Percentiles rank a stretch among this genome's conserved stretches.
Conservation (phyloP, 2,888 invertebrate species). For the Sinohyriopsis cumingii region DNA sequence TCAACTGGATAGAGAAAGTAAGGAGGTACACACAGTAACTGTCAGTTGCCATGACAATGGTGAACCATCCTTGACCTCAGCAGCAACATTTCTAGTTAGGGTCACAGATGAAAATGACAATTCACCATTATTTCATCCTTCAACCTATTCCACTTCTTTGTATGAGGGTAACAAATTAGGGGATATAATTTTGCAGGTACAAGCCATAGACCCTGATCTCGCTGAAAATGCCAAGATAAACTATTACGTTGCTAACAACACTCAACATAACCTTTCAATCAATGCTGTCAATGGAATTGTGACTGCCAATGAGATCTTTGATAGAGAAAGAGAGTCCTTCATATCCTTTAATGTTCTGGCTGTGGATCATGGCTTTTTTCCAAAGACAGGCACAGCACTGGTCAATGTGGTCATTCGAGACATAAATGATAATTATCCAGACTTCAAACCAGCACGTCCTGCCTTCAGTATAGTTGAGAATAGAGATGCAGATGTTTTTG, state of each 20-base stretch:
- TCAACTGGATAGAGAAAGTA: conserved; percentile 31
- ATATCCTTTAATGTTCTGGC: conserved; percentile 95
- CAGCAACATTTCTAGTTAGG: conserved; percentile 33
- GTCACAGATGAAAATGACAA: conserved; percentile 92
- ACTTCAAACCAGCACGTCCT: conserved; percentile 92
- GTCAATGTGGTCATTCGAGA: conserved; percentile 90
- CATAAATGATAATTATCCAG: conserved; percentile 94
- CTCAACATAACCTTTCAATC: conserved; percentile 88
- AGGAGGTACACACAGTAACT: conserved; percentile 24
- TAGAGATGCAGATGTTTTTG: conserved; percentile 89
- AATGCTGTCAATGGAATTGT: conserved; percentile 89
- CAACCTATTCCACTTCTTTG: conserved; percentile 67
- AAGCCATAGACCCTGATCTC: conserved; percentile 31
- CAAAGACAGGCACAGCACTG: conserved; percentile 81
- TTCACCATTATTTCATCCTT: conserved; percentile 81
- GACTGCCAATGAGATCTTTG: conserved; percentile 86
- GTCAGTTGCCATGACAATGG: conserved; percentile 37
- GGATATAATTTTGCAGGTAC: conserved; percentile 30
- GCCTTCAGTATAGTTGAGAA: conserved; percentile 91
- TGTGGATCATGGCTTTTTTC: conserved; percentile 79
- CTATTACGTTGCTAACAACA: conserved; percentile 76
- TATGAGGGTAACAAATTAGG: conserved; percentile 30
- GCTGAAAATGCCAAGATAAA: conserved; percentile 44
- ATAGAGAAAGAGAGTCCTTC: conserved; percentile 88
- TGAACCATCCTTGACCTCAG: conserved; percentile 25